Conservation (phyloP, 2,888 invertebrate genomes). For the Macropis europaea region DNA sequence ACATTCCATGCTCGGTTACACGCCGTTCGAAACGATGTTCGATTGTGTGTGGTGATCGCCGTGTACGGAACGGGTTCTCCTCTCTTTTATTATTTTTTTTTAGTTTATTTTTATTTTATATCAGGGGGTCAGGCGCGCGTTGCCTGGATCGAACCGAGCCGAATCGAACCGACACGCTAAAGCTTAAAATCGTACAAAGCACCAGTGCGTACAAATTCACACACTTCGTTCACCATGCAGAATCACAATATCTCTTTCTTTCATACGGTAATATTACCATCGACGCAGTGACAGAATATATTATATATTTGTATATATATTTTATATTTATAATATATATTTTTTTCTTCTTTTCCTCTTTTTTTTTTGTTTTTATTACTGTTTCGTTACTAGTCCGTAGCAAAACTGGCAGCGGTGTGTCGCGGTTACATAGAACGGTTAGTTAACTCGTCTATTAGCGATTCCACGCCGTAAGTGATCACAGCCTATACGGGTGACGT, state of each 20-base stretch:
- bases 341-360: conserved; percentile 22
- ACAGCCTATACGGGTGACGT: no score
- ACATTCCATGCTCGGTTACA: background rate
- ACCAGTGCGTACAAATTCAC: conserved; percentile 54
- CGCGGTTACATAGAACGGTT: conserved; percentile 46
- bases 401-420: conserved; percentile 57
- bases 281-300: conserved; percentile 56
- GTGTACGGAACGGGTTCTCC: conserved; percentile 20
- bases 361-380: conserved; percentile 27
- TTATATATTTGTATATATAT: conserved; percentile 36
- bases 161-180: conserved; percentile 38
- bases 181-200: conserved; percentile 52
- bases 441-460: no score
- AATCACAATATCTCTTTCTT: conserved; percentile 38
- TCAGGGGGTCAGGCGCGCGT: background rate
- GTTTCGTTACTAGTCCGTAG: conserved; percentile 54
- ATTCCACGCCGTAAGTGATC: no score
- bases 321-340: conserved; percentile 34
- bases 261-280: conserved; percentile 45
- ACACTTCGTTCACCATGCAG: conserved; percentile 41
- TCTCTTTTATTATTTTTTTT: no score
- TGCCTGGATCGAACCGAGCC: conserved; percentile 15
- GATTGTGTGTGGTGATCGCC: background rate
- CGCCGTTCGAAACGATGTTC: no score
- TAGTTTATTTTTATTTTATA: no score